Conservation (phyloP, 2,797 vertebrate genomes). For the Crocodylus rhombifer region DNA sequence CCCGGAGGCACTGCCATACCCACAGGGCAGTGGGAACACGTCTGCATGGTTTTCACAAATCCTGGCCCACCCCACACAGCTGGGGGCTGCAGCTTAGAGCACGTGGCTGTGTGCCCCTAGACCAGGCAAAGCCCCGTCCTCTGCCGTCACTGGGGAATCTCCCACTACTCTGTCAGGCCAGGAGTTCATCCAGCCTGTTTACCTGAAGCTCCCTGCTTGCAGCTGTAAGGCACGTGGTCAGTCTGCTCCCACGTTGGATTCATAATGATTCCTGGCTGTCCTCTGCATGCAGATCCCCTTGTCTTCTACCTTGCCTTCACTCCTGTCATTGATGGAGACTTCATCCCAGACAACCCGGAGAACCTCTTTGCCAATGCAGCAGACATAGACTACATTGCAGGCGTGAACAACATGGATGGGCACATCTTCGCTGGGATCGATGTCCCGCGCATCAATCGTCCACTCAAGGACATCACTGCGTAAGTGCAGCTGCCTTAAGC, state of each 20-base stretch:
- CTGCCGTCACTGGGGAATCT: neutral
- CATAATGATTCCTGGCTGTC: accelerated
- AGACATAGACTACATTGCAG: conserved; percentile 88
- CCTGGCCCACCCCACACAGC: neutral
- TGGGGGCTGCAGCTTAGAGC: neutral
- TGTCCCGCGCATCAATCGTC: conserved; percentile 84
- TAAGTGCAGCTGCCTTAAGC: conserved; percentile 55
- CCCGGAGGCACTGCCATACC: neutral
- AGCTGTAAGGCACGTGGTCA: neutral
- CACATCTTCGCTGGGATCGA: conserved; percentile 88
- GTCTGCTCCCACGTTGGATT: neutral
- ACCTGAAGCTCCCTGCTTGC: neutral
- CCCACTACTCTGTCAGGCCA: neutral
- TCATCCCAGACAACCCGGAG: conserved; percentile 86
- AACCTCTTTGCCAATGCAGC: conserved; percentile 89
- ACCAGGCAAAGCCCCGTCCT: neutral
- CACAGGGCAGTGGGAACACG: neutral
- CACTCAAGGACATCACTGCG: conserved; percentile 73
- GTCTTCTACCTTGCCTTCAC: conserved; percentile 82
- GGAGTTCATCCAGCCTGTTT: neutral
- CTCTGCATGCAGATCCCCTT: conserved; percentile 80
- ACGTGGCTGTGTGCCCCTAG: neutral
- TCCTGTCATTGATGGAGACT: conserved; percentile 92
- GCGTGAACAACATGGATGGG: conserved; percentile 93
- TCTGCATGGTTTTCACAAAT: neutral